Evolutionary conservation across 2,113 vertebrate species (phyloP).

Genomic region (Prunella fulvescens): DNA sequence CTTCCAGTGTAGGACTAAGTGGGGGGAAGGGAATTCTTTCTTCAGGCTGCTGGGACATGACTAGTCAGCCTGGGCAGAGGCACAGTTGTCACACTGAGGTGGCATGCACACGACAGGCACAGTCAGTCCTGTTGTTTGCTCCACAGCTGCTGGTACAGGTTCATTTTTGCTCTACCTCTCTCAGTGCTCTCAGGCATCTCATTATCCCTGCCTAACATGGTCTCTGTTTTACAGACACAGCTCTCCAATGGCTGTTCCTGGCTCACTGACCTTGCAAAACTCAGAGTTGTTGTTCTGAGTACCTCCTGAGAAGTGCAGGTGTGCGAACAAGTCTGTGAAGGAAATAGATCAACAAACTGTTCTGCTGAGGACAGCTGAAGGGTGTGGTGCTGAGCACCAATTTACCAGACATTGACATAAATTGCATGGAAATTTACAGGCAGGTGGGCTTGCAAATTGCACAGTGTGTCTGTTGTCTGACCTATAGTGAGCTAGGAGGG

Average conservation of each 20-base stretch:
- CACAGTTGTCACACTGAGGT: neutral
- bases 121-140: neutral
- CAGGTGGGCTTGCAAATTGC: neutral
- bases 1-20: neutral
- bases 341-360: neutral
- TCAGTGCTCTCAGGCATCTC: neutral
- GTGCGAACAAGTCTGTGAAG: neutral
- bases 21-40: neutral
- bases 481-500: neutral
- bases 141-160: too few relatives aligned
- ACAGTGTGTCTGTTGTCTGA: neutral
- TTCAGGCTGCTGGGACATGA: neutral
- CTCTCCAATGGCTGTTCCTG: neutral
- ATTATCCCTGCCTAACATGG: fast-evolving
- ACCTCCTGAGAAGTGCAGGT: neutral
- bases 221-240: neutral
- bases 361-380: neutral
- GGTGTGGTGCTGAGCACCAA: neutral
- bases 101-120: too few relatives aligned
- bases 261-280: neutral
- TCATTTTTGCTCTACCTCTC: neutral
- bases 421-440: neutral
- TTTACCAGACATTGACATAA: neutral
- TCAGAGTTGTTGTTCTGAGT: neutral
- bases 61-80: fast-evolving